Base-by-base conservation (phyloP, 1,140 invertebrate species). In the Trichoplusia ni region DNA sequence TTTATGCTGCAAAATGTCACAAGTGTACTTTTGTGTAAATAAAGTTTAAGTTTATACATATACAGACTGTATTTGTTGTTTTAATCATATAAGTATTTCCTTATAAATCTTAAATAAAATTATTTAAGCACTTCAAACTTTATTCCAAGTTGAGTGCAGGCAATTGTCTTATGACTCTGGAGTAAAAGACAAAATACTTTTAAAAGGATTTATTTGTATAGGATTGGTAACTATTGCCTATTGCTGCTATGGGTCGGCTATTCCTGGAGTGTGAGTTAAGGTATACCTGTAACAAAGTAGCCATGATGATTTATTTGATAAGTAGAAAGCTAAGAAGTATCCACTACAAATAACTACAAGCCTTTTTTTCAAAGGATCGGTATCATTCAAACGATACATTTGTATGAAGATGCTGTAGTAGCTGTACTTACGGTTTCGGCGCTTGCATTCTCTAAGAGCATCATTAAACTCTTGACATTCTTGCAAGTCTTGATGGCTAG, bases 21-120 rank as follows among this genome's bases (percentile, higher is more conserved):
- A 89, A 86, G 77, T 83, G 69, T 89, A 82, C 80, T 75, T 81
- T 81, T 78, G 83, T 90, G 87, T 90, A 90, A 90, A 90, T 90
- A 90, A 90, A 90, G 79, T 79, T 80, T 84, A 87, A 86, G 79
- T 86, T 90, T 88, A 86, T 85, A 88, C 86, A 83, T 89, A 79
- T 86, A 86, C 83, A 88, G 82, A 88, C 85, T 88, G 85, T 88
- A 88, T 70, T 27, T 61, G 35, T 74, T 70, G 69, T 89, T 86
- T 86, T 77, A 81, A 81, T 84, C 2, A 8, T 1, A n/a, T n/a
- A n/a, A n/a, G 1, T 2, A 0, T 54, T 13, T 19, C 21, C 0
- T n/a, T n/a, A n/a, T n/a, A n/a, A n/a, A n/a, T n/a, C n/a, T n/a
- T n/a, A n/a, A n/a, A n/a, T n/a, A n/a, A n/a, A n/a, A n/a, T n/a